Evolutionary conservation across 2,797 vertebrate species (phyloP).

Genomic region (Trematomus bernacchii): DNA sequence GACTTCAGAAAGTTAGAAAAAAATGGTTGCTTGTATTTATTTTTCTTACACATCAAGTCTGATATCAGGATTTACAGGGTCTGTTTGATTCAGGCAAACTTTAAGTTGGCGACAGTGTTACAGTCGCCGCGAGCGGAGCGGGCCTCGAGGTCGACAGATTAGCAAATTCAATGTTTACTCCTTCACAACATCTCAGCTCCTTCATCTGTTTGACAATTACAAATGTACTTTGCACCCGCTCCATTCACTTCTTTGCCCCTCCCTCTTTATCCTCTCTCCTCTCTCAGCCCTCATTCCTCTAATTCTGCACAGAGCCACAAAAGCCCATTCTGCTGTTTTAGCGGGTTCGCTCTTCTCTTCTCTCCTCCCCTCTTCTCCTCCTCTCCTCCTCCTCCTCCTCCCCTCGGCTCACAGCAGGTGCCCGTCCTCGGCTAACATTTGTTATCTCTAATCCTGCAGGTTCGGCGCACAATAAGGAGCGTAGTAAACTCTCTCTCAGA

Average conservation of each 20-base stretch:
- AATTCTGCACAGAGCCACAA: constrained; percentile 74
- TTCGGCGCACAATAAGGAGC: constrained; percentile 83
- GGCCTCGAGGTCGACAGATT: constrained; percentile 65
- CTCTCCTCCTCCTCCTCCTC: constrained; percentile 51
- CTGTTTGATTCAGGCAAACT: constrained; percentile 19
- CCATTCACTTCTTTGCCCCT: constrained; percentile 61
- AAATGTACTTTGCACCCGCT: constrained; percentile 74
- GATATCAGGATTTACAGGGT: constrained; percentile 43
- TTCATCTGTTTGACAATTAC: constrained; percentile 78
- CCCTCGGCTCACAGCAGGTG: constrained; percentile 80
- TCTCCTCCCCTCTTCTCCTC: constrained; percentile 27
- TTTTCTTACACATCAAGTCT: constrained; percentile 12
- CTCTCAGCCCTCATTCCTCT: constrained; percentile 54
- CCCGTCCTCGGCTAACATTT: constrained; percentile 82
- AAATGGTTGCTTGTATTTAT: constrained; percentile 7
- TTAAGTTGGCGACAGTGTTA: constrained; percentile 11
- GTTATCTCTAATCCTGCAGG: constrained; percentile 89
- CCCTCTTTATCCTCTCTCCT: constrained; percentile 49
- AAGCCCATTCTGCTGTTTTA: constrained; percentile 81
- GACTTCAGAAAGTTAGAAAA: constrained; percentile 34
- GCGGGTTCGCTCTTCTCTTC: constrained; percentile 61
- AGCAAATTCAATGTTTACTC: constrained; percentile 71
- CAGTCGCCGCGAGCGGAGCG: constrained; percentile 34
- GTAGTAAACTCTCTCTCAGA: constrained; percentile 85
- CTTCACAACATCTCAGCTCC: constrained; percentile 63